Conservation (phyloP, 2,113 vertebrate species). For the Pavo muticus region DNA sequence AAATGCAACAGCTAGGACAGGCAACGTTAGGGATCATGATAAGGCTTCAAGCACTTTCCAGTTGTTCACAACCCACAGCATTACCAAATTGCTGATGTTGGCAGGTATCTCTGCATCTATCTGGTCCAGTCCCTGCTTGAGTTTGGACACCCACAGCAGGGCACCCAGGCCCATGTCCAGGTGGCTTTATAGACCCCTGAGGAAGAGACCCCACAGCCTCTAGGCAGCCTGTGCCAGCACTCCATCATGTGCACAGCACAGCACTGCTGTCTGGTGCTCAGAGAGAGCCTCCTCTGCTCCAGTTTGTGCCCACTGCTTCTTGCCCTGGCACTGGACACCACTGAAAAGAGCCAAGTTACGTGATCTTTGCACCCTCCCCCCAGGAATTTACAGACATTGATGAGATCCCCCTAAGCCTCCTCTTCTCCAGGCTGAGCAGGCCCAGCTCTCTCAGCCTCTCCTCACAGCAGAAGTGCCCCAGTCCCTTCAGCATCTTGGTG, state of each 20-base stretch:
- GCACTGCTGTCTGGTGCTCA: not conserved
- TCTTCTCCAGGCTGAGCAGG: no score
- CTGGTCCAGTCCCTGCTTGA: not conserved
- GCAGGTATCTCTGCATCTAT: not conserved
- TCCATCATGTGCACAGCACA: not conserved
- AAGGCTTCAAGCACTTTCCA: not conserved
- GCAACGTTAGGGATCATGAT: accelerated
- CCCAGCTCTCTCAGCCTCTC: not conserved
- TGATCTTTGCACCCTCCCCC: no score
- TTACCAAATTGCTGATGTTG: not conserved
- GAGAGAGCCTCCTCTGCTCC: not conserved
- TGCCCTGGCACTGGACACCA: not conserved
- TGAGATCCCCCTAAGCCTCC: no score
- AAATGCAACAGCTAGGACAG: not conserved
- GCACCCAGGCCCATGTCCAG: not conserved
- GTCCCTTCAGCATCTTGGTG: not conserved
- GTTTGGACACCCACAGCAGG: not conserved
- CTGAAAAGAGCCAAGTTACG: not conserved
- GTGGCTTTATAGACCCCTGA: not conserved
- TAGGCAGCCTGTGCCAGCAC: not conserved
- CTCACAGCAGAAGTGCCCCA: not conserved
- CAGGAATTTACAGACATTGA: no score
- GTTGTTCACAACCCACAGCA: not conserved
- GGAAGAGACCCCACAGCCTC: not conserved
- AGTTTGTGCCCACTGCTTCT: not conserved